A percentile compares a stretch with the other conserved stretches of the same genome.
phyloP scores from a whole-genome alignment of 1,140 invertebrate genomes.

The Micrasema longulum region DNA sequence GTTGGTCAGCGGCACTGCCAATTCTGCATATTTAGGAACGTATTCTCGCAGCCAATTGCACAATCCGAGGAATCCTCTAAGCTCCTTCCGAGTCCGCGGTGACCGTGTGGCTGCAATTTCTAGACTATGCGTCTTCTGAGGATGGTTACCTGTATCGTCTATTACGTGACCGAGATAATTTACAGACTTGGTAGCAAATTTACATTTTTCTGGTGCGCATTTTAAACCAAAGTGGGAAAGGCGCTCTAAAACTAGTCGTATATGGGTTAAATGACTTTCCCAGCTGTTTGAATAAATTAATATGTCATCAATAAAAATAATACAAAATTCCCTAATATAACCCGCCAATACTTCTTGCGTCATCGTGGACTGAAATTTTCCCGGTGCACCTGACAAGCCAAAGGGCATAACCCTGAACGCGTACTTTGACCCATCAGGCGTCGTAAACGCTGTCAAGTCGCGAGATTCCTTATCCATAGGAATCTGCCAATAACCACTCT shows the following conservation, averaged over 20 bases:
- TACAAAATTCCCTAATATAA: background rate
- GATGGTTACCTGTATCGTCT: background rate
- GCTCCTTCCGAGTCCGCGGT: background rate
- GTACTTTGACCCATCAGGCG: slow-evolving; percentile 10
- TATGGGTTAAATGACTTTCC: background rate
- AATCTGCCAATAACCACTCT: slow-evolving; percentile 21
- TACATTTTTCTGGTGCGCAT: slow-evolving; percentile 3
- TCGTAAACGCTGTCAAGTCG: slow-evolving; percentile 9
- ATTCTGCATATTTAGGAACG: background rate
- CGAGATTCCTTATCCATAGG: background rate
- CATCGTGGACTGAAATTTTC: slow-evolving; percentile 5
- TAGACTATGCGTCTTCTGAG: background rate
- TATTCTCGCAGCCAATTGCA: background rate
- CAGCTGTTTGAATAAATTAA: background rate
- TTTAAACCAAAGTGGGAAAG: background rate
- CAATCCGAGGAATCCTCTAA: background rate
- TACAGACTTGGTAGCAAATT: background rate
- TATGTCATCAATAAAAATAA: slow-evolving; percentile 12
- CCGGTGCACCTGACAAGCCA: slow-evolving; percentile 7
- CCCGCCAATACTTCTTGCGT: slow-evolving; percentile 12
- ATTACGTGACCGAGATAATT: background rate
- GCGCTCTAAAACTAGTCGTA: slow-evolving; percentile 18
- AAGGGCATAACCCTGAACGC: slow-evolving; percentile 13
- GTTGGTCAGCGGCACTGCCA: background rate
- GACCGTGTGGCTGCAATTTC: background rate